Base-by-base conservation (phyloP, 1,140 invertebrate species). In the Piezodorus guildinii region DNA sequence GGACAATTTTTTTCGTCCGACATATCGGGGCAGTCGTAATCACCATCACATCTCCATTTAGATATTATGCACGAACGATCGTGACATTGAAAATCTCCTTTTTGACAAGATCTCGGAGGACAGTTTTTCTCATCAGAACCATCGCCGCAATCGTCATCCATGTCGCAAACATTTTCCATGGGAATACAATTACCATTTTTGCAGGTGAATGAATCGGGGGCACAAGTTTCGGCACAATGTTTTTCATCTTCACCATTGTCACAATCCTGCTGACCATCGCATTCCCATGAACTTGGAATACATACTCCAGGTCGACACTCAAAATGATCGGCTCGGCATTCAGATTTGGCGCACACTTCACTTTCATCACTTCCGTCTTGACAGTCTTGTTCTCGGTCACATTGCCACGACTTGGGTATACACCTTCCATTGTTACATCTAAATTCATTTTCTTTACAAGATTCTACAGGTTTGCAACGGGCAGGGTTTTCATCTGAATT, bases 121-220 rank as follows among this genome's bases (percentile, higher is more conserved):
- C 91, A 94, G 71, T 87, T 78, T 43, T 79, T 77, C 71, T 94
- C 91, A 71, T 94, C 91, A 43, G 83, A 86, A 25, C 81, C 82
- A 70, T 92, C 88, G 4, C 84, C 85, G 69, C 92, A 95, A 73
- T 95, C 92, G 68, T 90, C 81, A 71, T 92, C 88, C 25, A 83
- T 80, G 74, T 96, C 92, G 73, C 93, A 96, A 10, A 87, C 81
- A 91, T 90, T 96, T 6, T 81, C 77, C 67, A 84, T 80, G 70
- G 91, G 89, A 66, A 95, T 91, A 73, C 91, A 95, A 65, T 88
- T 85, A 10, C 90, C 90, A 70, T 92, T 91, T 44, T 80, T 82
- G 75, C 92, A 95, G 3, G 89, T 91, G 72, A 91, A 94, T 73
- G 94, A 88, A 72, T 93, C 89, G 17, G 88, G 82, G 62, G 90